Conservation (phyloP, 2,113 vertebrate species). For the Zeus faber region DNA sequence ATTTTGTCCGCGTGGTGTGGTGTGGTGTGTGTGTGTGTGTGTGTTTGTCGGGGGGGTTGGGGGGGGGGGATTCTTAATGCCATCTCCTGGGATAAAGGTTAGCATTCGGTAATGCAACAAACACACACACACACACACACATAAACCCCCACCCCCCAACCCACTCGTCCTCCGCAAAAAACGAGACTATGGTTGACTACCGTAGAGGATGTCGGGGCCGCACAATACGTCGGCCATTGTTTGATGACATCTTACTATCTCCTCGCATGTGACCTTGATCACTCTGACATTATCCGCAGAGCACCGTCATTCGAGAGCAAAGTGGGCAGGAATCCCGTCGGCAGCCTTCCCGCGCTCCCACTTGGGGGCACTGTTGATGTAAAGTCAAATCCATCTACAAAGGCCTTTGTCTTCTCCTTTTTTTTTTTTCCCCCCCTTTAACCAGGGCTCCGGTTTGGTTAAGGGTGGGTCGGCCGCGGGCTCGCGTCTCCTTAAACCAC, state of each 20-base stretch:
- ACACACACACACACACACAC: too few species aligned
- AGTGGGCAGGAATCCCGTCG: conserved; percentile 10
- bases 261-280: not conserved
- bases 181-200: too few species aligned
- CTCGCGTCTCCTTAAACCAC: conserved; percentile 47
- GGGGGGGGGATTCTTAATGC: too few species aligned
- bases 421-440: too few species aligned
- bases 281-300: not conserved
- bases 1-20: too few species aligned
- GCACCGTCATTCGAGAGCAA: conserved; percentile 10
- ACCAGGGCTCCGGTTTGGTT: conserved; percentile 26
- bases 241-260: not conserved
- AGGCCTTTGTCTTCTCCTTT: too few species aligned
- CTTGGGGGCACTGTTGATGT: conserved; percentile 77
- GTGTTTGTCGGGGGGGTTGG: too few species aligned
- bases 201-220: too few species aligned
- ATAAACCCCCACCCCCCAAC: too few species aligned
- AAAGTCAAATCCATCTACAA: conserved; percentile 36
- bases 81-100: not conserved
- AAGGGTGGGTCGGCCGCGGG: not conserved
- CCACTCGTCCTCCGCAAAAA: too few species aligned
- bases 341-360: conserved; percentile 32
- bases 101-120: not conserved
- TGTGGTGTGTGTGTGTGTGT: too few species aligned
- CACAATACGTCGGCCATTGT: too few species aligned